Evolutionary conservation across 2,797 vertebrate species (phyloP).

Genomic region (Sarcoramphus papa): DNA sequence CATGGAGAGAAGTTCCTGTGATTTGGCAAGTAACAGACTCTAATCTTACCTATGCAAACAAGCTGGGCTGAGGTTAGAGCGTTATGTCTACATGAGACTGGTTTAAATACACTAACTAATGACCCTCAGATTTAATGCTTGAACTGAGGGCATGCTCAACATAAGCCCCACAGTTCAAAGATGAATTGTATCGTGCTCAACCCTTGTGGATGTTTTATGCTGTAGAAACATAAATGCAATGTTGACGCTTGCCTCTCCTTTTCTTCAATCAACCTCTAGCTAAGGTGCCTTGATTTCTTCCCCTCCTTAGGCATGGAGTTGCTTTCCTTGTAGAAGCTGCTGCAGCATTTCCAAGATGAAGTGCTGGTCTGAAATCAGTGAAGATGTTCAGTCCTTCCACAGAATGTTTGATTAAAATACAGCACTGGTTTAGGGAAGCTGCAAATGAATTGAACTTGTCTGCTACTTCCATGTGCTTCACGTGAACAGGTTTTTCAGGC

Average conservation of each 20-base stretch:
- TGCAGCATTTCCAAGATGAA: not conserved
- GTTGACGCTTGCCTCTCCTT: not conserved
- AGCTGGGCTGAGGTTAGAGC: not conserved
- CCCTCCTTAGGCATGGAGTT: not conserved
- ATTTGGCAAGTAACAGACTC: not conserved
- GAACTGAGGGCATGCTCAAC: not conserved
- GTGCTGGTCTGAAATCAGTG: not conserved
- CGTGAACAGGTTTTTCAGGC: not conserved
- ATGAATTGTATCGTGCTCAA: not conserved
- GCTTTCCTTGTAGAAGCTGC: not conserved
- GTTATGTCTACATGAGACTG: not conserved
- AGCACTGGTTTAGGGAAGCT: not conserved
- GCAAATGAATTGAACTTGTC: not conserved
- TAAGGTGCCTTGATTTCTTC: not conserved
- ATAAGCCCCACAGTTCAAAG: not conserved
- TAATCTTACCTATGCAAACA: slow-evolving; percentile 1
- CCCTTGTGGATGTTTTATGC: not conserved
- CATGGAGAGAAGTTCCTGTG: not conserved
- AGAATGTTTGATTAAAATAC: not conserved
- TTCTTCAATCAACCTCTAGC: not conserved
- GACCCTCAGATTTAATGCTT: not conserved
- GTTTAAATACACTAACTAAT: not conserved
- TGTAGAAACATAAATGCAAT: not conserved
- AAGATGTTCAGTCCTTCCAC: not conserved
- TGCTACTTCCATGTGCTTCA: not conserved